Base-by-base conservation (phyloP, 2,888 invertebrate species). In the Pocota personata region DNA sequence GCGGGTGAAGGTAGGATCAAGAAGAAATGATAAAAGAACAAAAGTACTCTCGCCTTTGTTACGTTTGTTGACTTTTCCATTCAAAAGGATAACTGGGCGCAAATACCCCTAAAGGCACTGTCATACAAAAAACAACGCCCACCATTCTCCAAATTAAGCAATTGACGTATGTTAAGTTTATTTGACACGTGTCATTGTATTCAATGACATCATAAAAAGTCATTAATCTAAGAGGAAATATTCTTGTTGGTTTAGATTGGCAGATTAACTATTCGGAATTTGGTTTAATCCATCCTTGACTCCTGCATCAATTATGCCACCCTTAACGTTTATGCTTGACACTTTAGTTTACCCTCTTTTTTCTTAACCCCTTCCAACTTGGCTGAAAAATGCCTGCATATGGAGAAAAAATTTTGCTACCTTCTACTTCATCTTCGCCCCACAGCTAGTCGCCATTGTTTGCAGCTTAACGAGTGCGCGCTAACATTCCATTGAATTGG, bases 401-500 rank as follows among this genome's bases (percentile, higher is more conserved):
- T 37, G 37, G n/a, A 14, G 14, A 10, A 21, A 5, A 48, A 48
- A 19, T 55, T 1, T 1, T 72, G 16, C 37, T 72, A 21, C 19
- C 37, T 27, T 50, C 50, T 43, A 30, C 27, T 62, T 62, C 27
- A 73, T 52, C 43, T 32, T 52, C 35, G n/a, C 40, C 30, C 30
- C n/a, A 55, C 73, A 55, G 3, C 1, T 43, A 43, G 43, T 37
- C 62, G 37, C 62, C 14, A 52, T 64, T 71, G 62, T 62, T 55
- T 55, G 55, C n/a, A n/a, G n/a, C 30, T 19, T 78, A 71, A 78
- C 78, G 78, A 78, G 69, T 40, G 67, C 37, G 69, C 37, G 82
- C 40, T 64, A 40, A 37, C 71, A 71, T 72, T 77, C 77, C 58
- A 46, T 62, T 75, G 75, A 82, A 76, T 82, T 82, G 67, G 52